Evolutionary conservation across 2,797 vertebrate genomes (phyloP), one percentile per base, ranked within the genome.

Genomic region (Platalea minor): DNA sequence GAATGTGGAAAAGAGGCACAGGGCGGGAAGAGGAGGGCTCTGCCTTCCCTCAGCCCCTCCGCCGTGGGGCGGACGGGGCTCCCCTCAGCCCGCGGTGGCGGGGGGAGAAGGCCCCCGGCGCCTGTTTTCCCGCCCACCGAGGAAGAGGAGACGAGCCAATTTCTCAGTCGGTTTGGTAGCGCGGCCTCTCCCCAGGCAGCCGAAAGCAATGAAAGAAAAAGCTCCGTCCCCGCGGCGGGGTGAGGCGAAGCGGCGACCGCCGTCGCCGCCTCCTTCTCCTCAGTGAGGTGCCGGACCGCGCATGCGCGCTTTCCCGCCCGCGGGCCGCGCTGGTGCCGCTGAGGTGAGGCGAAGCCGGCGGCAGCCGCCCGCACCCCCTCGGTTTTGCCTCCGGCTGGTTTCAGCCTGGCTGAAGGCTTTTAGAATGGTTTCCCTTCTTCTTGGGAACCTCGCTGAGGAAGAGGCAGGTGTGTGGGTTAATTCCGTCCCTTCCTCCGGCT

Each of bases 401-500:
- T 41, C 41, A 41, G 41, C 41, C 41, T 41, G 41, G 41, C 41
- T 41, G 41, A 41, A 41, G 41, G 12, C 41, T 41, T 41, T 41
- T 41, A 14, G 41, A 41, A 41, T 14, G 41, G 41, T 41, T 41
- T 41, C 41, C 41, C 41, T 41, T 41, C 41, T 25, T 29, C 23
- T 11, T 5, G n/a, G 56, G 29, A 51, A 5, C 17, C 26, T 19
- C 1, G 4, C 45, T 18, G 24, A 0, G 1, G 35, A 6, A 5
- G 26, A 8, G 7, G 33, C 13, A 11, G 80, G 73, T 24, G 84
- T 2, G 3, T 5, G 39, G 48, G 56, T 82, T 56, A 54, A 33
- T 35, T 50, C 54, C 25, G 8, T 17, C 50, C 60, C 41, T 56
- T 57, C 51, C 46, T 88, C 80, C 73, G 50, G 25, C 80, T 64